Percentiles rank a stretch among this genome's conserved stretches.
Conservation (phyloP, 2,888 invertebrate genomes). For the Ormia ochracea region DNA sequence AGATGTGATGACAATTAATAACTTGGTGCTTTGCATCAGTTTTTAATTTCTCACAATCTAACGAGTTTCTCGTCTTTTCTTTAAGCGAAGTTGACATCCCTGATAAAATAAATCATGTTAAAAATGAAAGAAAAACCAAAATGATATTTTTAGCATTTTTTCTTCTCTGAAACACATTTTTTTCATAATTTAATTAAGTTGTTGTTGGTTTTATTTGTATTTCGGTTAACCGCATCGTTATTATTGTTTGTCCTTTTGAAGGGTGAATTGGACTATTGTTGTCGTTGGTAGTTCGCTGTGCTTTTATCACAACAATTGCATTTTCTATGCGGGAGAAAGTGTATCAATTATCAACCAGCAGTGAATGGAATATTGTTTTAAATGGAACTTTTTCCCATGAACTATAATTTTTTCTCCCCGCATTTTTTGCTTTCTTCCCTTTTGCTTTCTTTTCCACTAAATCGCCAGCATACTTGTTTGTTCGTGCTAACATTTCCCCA, state of each 20-base stretch:
- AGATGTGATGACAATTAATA: too few relatives aligned
- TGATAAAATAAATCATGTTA: conserved; percentile 24
- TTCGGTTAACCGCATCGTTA: conserved; percentile 8
- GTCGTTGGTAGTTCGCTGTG: conserved; percentile 20
- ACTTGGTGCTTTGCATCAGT: too few relatives aligned
- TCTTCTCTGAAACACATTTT: conserved; percentile 27
- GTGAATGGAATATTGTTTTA: conserved; percentile 1
- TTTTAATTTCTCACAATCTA: too few relatives aligned
- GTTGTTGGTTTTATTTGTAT: background rate
- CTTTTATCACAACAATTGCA: conserved; percentile 43
- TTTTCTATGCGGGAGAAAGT: conserved; percentile 57
- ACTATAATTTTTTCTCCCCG: conserved; percentile 13
- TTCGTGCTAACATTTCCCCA: conserved; percentile 31
- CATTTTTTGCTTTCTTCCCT: background rate
- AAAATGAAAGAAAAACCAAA: background rate
- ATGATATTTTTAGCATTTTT: conserved; percentile 13
- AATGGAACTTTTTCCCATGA: conserved; percentile 42
- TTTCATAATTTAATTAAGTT: conserved; percentile 18
- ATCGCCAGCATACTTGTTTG: conserved; percentile 30
- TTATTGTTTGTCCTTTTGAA: conserved; percentile 34
- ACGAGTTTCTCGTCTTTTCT: too few relatives aligned
- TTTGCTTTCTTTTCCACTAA: background rate
- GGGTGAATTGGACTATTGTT: conserved; percentile 39
- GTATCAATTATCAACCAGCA: conserved; percentile 40
- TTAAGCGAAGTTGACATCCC: too few relatives aligned